Evolutionary conservation across 2,888 invertebrate species (phyloP), one percentile per base, ranked within the genome.

Genomic region (Catocala sponsa): DNA sequence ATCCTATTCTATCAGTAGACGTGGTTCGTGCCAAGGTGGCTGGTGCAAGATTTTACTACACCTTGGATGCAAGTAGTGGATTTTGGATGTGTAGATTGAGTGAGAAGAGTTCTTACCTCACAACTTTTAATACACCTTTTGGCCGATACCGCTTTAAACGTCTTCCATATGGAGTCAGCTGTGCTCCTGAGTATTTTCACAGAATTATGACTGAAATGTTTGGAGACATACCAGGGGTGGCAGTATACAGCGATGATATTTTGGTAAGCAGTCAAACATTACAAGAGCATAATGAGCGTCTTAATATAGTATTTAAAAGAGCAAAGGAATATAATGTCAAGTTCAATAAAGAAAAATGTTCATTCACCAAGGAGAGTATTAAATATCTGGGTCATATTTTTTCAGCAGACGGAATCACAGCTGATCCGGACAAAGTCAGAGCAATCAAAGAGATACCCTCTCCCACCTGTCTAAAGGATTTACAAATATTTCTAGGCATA

Each of bases 1-100:
- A 67, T 53, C 74, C 64, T 38, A 70, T 76, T n/a, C 72, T 72
- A 4, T 70, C 72, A 13, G 38, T 78, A 15, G 72, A 76, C 70
- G n/a, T n/a, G 52, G 56, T 64, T 7, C 49, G 48, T 6, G 12
- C 57, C 43, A 46, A 41, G 9, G 33, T 65, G 35, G 6, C 58
- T 9, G 68, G 68, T 12, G 65, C 73, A 9, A 12, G 56, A 65
- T 73, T 54, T 46, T 78, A 68, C 51, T 61, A 68, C 6, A 69
- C 58, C 5, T 44, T 75, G 10, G 59, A 74, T 65, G 71, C 70
- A 4, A 70, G 65, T 49, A 72, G 69, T 55, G 78, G 76, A 0
- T 76, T 73, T 51, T 78, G 65, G 57, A 72, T 69, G 67, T 41
- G 74, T 6, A 44, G 43, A 10, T 41, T 78, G 10, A 11, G 25